Base-by-base conservation (phyloP, 2,113 vertebrate genomes). In the Melospiza melodia region DNA sequence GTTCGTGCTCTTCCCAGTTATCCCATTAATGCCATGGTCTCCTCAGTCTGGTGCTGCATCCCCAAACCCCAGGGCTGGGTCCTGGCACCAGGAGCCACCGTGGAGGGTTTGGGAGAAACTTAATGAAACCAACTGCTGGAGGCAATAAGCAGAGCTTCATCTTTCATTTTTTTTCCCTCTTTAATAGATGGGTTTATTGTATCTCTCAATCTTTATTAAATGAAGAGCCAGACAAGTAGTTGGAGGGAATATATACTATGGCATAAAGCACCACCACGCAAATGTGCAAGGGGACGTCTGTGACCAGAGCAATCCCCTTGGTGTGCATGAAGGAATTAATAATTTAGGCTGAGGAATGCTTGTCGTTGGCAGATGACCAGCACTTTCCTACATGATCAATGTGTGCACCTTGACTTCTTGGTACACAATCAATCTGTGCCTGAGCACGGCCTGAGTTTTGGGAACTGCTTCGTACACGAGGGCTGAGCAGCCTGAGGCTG, bases 171-270 rank as follows among this genome's bases (percentile, higher is more conserved):
- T 79, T 54, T 69, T 31, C 4, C 4, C 39, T 15, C 54, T 74
- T 89, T 63, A 93, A 96, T 89, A 61, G 90, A 95, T 90, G 59
- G 71, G 90, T 93, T 96, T 94, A 92, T 94, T 89, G 68, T 90
- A 80, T 77, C 88, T 90, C 92, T 95, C 84, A 63, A 94, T 94
- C 83, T 90, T 93, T 96, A 93, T 95, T 90, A 96, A 84, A 74
- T 54, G 73, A 72, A 41, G 58, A 93, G 79, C 57, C 83, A 93
- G 92, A 86, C 86, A 89, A 95, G 85, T 35, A 87, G 68, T 81
- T 90, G 85, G 88, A 95, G 41, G 46, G 61, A 89, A 74, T 89
- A 94, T 72, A 92, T 33, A 93, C 75, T 28, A 52, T 0, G 0
- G 57, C 65, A 51, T 5, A 49, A 69, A 94, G 73, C 57, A 41